Evolutionary conservation across 2,888 invertebrate species (phyloP).

Genomic region (Anorthoa munda): DNA sequence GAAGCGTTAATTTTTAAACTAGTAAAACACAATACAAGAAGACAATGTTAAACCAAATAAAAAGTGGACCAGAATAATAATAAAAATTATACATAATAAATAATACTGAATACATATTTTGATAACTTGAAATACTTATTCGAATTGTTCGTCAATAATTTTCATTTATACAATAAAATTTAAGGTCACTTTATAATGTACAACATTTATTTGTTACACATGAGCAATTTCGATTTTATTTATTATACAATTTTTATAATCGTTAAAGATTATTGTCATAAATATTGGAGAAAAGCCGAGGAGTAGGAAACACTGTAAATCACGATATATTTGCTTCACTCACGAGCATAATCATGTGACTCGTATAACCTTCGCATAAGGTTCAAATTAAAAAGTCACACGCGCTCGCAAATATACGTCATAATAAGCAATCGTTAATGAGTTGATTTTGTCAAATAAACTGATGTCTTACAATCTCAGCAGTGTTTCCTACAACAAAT

Average conservation of each 20-base stretch:
- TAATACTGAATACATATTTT: slow-evolving; percentile 66
- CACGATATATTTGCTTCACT: neutral
- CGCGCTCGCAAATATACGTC: neutral
- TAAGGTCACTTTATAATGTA: slow-evolving; percentile 77
- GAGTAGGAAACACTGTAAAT: slow-evolving; percentile 49
- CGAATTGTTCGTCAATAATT: slow-evolving; percentile 58
- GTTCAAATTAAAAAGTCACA: slow-evolving; percentile 32
- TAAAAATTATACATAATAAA: slow-evolving; percentile 42
- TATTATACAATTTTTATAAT: slow-evolving; percentile 57
- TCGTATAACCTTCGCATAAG: slow-evolving; percentile 20
- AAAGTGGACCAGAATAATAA: slow-evolving; percentile 28
- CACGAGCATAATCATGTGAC: neutral
- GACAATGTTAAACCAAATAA: slow-evolving; percentile 20
- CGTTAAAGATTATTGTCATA: slow-evolving; percentile 64
- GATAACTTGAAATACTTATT: slow-evolving; percentile 48
- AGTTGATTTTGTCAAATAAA: slow-evolving; percentile 8
- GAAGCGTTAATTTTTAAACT: slow-evolving; percentile 56
- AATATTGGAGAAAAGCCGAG: slow-evolving; percentile 44
- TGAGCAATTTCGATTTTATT: slow-evolving; percentile 75
- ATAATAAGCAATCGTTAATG: neutral
- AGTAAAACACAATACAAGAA: slow-evolving; percentile 50
- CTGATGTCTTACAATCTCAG: slow-evolving; percentile 7
- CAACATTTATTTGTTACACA: slow-evolving; percentile 59
- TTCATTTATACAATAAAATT: slow-evolving; percentile 59
- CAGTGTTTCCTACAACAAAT: slow-evolving; percentile 51